Evolutionary conservation across 2,113 vertebrate species (phyloP).

Genomic region (Corythoichthys haematopterus): DNA sequence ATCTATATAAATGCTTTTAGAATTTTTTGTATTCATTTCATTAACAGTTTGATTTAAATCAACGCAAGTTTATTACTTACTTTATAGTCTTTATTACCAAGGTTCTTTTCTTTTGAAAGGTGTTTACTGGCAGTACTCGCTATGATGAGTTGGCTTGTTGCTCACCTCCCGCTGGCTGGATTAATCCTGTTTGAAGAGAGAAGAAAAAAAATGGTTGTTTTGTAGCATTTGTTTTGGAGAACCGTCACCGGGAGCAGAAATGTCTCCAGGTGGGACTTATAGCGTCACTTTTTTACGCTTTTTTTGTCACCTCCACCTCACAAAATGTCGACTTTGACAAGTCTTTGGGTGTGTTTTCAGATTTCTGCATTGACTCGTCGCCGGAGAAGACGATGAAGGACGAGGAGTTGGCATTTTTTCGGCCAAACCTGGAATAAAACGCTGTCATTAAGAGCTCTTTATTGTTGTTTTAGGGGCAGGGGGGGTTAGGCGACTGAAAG

Average conservation of each 20-base stretch:
- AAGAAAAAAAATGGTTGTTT: neutral
- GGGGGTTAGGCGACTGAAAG: neutral
- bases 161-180: neutral
- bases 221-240: neutral
- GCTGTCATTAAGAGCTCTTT: neutral
- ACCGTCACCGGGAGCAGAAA: neutral
- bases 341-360: neutral
- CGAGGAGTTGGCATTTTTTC: neutral
- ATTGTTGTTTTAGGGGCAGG: neutral
- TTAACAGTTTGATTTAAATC: neutral
- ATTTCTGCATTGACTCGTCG: slow-evolving; percentile 2
- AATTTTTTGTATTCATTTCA: neutral
- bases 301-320: neutral
- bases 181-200: neutral
- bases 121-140: neutral
- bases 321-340: neutral
- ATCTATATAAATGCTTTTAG: no score
- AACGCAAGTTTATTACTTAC: neutral
- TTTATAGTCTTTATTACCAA: neutral
- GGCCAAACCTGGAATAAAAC: neutral
- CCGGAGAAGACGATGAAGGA: neutral
- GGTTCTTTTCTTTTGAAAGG: neutral
- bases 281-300: neutral
- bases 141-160: neutral
- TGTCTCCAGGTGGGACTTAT: slow-evolving; percentile 2